Conservation (phyloP, 2,888 invertebrate species). For the Agapostemon virescens region DNA sequence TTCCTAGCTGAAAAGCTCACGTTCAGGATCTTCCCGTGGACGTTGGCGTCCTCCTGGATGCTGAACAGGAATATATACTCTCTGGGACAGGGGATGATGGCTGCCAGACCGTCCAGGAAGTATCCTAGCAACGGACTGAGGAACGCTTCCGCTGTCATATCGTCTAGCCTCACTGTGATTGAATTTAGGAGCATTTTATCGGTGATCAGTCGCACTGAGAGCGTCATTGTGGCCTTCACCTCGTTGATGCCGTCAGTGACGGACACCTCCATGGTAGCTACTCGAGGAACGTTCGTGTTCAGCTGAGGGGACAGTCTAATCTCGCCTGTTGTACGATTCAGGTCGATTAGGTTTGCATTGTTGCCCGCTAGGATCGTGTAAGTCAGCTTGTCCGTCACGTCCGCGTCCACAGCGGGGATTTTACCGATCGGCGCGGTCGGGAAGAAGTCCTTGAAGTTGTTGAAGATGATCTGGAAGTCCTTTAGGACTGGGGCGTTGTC, state of each 20-base stretch:
- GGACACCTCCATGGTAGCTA: slow-evolving; percentile 95
- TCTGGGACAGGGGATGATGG: slow-evolving; percentile 94
- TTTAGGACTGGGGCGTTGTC: slow-evolving; percentile 96
- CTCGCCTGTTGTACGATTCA: slow-evolving; percentile 92
- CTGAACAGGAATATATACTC: slow-evolving; percentile 96
- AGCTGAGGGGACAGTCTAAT: slow-evolving; percentile 94
- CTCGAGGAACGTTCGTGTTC: slow-evolving; percentile 96
- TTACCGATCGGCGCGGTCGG: slow-evolving; percentile 94
- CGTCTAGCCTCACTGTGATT: slow-evolving; percentile 94
- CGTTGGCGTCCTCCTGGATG: slow-evolving; percentile 94
- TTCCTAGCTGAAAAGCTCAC: slow-evolving; percentile 95
- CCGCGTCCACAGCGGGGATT: slow-evolving; percentile 96
- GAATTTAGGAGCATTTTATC: slow-evolving; percentile 97
- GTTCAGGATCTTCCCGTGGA: slow-evolving; percentile 92
- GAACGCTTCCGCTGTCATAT: slow-evolving; percentile 96
- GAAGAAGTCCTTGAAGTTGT: slow-evolving; percentile 96
- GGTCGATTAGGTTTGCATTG: slow-evolving; percentile 92
- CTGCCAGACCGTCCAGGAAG: slow-evolving; percentile 94
- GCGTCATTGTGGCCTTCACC: slow-evolving; percentile 94
- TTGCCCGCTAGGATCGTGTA: slow-evolving; percentile 95
- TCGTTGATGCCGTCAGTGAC: slow-evolving; percentile 97
- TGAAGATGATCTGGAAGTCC: slow-evolving; percentile 96
- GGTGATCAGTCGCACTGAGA: slow-evolving; percentile 94
- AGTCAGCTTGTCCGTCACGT: slow-evolving; percentile 92
- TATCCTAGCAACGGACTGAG: slow-evolving; percentile 92